phyloP scores from a whole-genome alignment of 2,113 vertebrate species.

The Gasterosteus aculeatus region DNA sequence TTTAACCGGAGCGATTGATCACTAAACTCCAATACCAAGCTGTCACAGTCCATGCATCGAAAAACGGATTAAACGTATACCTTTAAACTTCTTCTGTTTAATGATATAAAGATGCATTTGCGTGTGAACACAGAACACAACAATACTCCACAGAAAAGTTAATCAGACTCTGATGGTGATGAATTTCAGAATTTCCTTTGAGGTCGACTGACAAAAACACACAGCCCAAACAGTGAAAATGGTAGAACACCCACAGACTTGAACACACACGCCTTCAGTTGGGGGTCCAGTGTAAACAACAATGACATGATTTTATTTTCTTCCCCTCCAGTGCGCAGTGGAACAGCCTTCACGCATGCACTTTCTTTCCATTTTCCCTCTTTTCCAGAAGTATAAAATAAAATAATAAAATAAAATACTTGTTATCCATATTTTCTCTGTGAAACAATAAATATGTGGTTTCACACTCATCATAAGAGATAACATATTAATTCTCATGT shows the following conservation, averaged over 20 bases:
- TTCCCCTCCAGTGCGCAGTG: conserved; percentile 39
- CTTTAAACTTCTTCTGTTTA: neutral
- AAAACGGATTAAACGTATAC: neutral
- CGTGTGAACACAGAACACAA: conserved; percentile 14
- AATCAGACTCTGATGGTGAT: conserved; percentile 43
- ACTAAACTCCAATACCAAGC: neutral
- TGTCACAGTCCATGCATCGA: neutral
- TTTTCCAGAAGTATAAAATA: conserved; percentile 8
- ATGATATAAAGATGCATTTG: conserved; percentile 4
- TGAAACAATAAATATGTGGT: neutral
- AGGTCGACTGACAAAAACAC: conserved; percentile 51
- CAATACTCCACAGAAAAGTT: conserved; percentile 9
- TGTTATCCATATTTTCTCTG: neutral
- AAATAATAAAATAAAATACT: neutral
- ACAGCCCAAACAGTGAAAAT: conserved; percentile 56
- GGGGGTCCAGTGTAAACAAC: conserved; percentile 57
- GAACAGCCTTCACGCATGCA: conserved; percentile 32
- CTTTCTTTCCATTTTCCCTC: conserved; percentile 30
- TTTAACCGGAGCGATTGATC: neutral
- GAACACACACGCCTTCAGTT: conserved; percentile 35
- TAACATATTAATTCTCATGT: conserved; percentile 15
- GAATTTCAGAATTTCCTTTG: conserved; percentile 56
- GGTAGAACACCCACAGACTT: conserved; percentile 50
- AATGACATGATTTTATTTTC: conserved; percentile 67
- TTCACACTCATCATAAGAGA: neutral